These are phyloP conservation scores for Holothuria leucospilota DNA, from an alignment of 53 echinoderm and acorn worm species.

Conservation along the genomic window DNA sequence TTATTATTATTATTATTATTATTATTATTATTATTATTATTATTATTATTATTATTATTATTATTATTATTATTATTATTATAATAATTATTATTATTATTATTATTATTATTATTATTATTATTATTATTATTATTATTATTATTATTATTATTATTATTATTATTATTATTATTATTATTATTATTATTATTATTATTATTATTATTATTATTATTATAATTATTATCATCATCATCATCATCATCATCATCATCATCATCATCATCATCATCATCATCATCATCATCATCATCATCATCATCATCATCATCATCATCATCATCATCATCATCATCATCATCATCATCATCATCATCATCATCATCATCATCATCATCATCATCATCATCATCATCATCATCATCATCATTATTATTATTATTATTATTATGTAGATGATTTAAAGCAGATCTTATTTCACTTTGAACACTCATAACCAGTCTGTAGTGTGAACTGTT, in stretches of 20 bases:
- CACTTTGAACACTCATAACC: too few species aligned
- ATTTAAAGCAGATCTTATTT: too few species aligned
- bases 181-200: slow-evolving; percentile 8
- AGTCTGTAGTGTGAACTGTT: too few species aligned
- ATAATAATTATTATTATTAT: too few species aligned
- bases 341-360: not conserved
- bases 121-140: not conserved
- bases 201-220: slow-evolving; percentile 8
- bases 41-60: too few species aligned
- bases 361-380: not conserved
- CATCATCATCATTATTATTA: not conserved
- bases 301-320: not conserved
- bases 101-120: not conserved
- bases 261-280: not conserved
- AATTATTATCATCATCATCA: not conserved
- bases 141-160: slow-evolving; percentile 8
- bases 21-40: too few species aligned
- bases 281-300: not conserved
- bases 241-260: not conserved
- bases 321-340: not conserved
- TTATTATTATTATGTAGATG: too few species aligned
- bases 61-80: too few species aligned
- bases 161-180: slow-evolving; percentile 8
- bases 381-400: not conserved
- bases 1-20: too few species aligned